Base-by-base conservation (phyloP, 2,113 vertebrate species). In the Pardalotus punctatus region DNA sequence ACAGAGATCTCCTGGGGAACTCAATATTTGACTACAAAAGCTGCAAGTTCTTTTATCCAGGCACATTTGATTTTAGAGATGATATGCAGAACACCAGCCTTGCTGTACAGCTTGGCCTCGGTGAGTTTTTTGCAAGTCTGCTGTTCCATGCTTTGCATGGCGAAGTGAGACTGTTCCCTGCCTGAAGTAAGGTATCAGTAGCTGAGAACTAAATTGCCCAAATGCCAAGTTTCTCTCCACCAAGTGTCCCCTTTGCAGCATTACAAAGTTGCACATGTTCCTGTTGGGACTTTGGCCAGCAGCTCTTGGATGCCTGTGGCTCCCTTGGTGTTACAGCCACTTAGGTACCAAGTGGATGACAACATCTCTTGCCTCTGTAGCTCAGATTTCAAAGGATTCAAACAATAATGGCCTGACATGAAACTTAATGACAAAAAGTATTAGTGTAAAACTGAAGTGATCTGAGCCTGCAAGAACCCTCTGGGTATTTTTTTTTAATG, bases 21-120 rank as follows among this genome's bases (percentile, higher is more conserved):
- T 95, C 81, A 76, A 54, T 89, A 95, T 94, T 95, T 80, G 58
- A 96, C 81, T 92, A 88, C 62, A 96, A 88, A 91, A 85, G 66
- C 87, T 21, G 4, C 11, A 71, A 86, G 62, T 80, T 82, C 78
- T 87, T 91, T 91, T 20, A 92, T 94, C 42, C 67, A 73, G 33
- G 71, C 62, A 62, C 27, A 50, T 12, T 73, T 73, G 78, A 95
- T 95, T 95, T 93, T 87, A 58, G 72, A 92, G 90, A 38, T 73
- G 81, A 95, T 88, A 82, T 12, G 62, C 73, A 73, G 70, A 82
- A 45, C 62, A 73, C 33, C 38, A 84, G 50, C 45, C 42, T 72
- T 28, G 21, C 58, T 65, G 42, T 60, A 70, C 35, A 48, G 62
- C 60, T 76, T 1, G 0, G 14, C 40, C 45, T 86, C 61, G 69